Evolutionary conservation across 2,888 invertebrate species (phyloP).

Genomic region (Callyntrura guangdongensis): DNA sequence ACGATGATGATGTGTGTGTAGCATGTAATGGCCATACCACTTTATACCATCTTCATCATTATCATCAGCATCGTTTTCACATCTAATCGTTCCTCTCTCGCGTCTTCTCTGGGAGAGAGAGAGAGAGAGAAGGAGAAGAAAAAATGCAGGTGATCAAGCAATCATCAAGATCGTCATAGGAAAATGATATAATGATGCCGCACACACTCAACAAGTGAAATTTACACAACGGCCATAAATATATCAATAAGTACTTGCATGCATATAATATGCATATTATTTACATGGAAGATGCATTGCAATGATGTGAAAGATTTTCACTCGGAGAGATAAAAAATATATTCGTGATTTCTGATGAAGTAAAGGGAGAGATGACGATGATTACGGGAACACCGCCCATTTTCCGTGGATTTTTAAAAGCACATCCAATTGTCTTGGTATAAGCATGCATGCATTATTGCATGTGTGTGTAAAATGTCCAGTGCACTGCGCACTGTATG

Average conservation of each 20-base stretch:
- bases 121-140: conserved; percentile 15
- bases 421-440: background rate
- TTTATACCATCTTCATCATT: background rate
- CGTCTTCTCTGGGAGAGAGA: conserved; percentile 29
- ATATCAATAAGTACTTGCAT: background rate
- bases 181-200: conserved; percentile 75
- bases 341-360: conserved; percentile 45
- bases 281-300: background rate
- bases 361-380: conserved; percentile 30
- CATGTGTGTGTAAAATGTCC: background rate
- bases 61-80: conserved; percentile 57
- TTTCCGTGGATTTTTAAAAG: background rate
- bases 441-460: background rate
- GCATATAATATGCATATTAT: conserved; percentile 17
- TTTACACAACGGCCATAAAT: conserved; percentile 1
- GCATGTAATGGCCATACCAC: background rate
- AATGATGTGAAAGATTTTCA: conserved; percentile 20
- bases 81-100: conserved; percentile 41
- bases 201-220: conserved; percentile 48
- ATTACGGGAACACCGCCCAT: conserved; percentile 62
- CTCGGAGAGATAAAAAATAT: conserved; percentile 24
- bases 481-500: too few species aligned
- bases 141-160: conserved; percentile 56
- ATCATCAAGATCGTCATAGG: conserved; percentile 62
- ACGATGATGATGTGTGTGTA: background rate